phyloP scores from a whole-genome alignment of 2,888 invertebrate genomes.

The Leptogaster cylindrica region DNA sequence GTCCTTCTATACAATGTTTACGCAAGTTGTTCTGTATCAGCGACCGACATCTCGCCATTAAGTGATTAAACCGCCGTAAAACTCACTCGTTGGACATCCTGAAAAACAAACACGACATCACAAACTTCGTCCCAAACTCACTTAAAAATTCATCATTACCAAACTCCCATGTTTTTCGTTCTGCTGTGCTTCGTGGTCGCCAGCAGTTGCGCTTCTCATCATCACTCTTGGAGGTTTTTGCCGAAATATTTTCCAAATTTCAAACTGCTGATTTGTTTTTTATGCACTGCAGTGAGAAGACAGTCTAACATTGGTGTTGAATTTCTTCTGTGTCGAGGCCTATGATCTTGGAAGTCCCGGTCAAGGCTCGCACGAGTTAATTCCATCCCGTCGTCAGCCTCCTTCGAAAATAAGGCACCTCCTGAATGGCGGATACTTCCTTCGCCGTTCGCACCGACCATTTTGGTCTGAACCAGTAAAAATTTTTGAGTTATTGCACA shows the following conservation, averaged over 20 bases:
- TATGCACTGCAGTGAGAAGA: neutral
- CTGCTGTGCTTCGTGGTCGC: neutral
- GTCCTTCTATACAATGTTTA: slow-evolving; percentile 7
- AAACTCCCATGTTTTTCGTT: slow-evolving; percentile 5
- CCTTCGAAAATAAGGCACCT: neutral
- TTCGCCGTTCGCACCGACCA: no score
- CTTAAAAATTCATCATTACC: slow-evolving; percentile 18
- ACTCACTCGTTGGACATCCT: neutral
- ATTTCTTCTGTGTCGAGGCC: neutral
- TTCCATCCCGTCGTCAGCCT: neutral
- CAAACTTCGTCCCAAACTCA: slow-evolving; percentile 1
- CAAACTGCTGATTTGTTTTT: neutral
- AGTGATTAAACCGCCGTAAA: neutral
- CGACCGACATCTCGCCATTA: neutral
- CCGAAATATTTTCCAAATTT: neutral
- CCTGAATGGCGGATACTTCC: slow-evolving; percentile 12
- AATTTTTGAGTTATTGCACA: slow-evolving; percentile 37
- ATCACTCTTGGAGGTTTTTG: neutral
- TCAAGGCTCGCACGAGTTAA: neutral
- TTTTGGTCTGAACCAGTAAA: slow-evolving; percentile 5
- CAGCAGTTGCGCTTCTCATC: neutral
- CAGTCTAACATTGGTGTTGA: neutral
- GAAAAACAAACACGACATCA: neutral
- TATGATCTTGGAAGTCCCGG: slow-evolving; percentile 7
- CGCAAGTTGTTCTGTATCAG: neutral